Conservation (phyloP, 1,140 invertebrate species). For the Ceratina australensis region DNA sequence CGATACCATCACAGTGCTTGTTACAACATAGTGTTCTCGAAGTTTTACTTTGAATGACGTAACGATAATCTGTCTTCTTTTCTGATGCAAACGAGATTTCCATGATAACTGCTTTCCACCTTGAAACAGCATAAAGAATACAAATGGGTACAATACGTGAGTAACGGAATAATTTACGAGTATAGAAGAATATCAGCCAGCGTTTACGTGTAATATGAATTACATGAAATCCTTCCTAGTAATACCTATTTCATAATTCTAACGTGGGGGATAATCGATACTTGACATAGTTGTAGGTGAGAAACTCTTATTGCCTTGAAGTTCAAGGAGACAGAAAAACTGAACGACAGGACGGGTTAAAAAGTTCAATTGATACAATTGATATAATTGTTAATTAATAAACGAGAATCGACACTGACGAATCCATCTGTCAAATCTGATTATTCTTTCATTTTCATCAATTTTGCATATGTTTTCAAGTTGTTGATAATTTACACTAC, state of each 20-base stretch:
- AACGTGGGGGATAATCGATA: background rate
- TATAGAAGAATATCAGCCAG: background rate
- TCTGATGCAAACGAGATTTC: background rate
- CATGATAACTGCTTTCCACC: background rate
- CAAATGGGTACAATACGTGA: background rate
- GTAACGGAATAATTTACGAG: background rate
- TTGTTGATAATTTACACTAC: too few species aligned
- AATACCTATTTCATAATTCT: background rate
- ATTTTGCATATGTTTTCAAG: background rate
- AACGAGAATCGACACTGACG: background rate
- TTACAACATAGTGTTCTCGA: background rate
- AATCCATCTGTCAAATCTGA: background rate
- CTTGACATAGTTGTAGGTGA: background rate
- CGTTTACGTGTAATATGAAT: too few species aligned
- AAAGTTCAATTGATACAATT: background rate
- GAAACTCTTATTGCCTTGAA: background rate
- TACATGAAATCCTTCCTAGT: background rate
- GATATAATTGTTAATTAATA: background rate
- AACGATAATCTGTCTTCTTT: background rate
- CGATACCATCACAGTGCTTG: background rate
- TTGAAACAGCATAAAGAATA: too few species aligned
- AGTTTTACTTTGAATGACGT: background rate
- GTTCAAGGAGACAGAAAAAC: constrained; percentile 8
- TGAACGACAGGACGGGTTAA: background rate
- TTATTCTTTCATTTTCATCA: background rate